Evolutionary conservation across 1,140 invertebrate species (phyloP), one percentile per base, ranked within the genome.

Genomic region (Pogonognathellus flavescens): DNA sequence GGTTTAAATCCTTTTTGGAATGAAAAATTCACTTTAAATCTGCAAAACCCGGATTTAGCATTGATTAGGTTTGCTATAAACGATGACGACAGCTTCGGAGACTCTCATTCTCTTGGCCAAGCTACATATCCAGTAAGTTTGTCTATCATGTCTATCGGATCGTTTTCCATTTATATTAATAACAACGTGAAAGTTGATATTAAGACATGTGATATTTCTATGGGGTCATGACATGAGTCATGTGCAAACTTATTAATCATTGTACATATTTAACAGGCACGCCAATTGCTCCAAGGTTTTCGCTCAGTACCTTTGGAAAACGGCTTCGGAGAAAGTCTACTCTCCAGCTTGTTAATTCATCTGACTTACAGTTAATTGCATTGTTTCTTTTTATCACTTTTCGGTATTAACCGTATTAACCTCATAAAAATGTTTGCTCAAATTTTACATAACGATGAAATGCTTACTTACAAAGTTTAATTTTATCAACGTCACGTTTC

Each of bases 71-170:
- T 99, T 90, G 93, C 95, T 52, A 96, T 99, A 0, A 95, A 97
- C 90, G 98, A 99, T 90, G 97, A 98, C 91, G 98, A 99, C 90
- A 96, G 98, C 92, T 99, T 99, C 92, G 97, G 97, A 4, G 98
- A 99, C 89, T 95, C 95, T 13, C 97, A 98, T 91, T 98, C 99
- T 89, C 95, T 99, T 85, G 98, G 97, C 3, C 98, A 99, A 92
- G 97, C 96, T 49, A 97, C 96, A 57, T 99, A 95, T 92, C 96
- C 98, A 0, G 92, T 98, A 89, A 91, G 90, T 89, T 2, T 49
- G 3, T 57, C n/a, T n/a, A 57, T 57, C 53, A n/a, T n/a, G n/a
- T n/a, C n/a, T n/a, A n/a, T n/a, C n/a, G n/a, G n/a, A n/a, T n/a
- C n/a, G n/a, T n/a, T n/a, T n/a, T n/a, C n/a, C n/a, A n/a, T n/a